Evolutionary conservation across 2,888 invertebrate species (phyloP), one percentile per base, ranked within the genome.

Genomic region (Parthenolecanium corni): DNA sequence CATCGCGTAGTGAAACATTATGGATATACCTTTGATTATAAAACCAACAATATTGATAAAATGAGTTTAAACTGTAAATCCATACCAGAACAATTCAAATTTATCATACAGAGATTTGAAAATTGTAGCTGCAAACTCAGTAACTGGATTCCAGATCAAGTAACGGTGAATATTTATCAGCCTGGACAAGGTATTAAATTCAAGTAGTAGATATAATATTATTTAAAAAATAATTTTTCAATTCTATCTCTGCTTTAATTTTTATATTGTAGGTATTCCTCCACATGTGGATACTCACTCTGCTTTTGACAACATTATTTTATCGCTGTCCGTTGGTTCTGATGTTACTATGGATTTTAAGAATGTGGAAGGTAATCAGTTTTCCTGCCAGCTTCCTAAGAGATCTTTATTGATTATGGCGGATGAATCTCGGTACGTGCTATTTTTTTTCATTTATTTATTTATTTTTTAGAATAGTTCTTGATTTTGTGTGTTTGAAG

Each of bases 251-350:
- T 52, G 1, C 20, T 52, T 4, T 24, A 3, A 24, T n/a, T 44
- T 47, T 24, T 23, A 44, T 62, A 14, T 18, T 73, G 12, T 70
- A 87, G 91, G 93, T 42, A 97, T 98, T 72, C 96, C 97, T 36
- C 81, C 86, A 0, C 97, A 98, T 74, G 83, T 94, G 20, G 97
- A 98, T 72, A 94, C 91, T 0, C 94, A 95, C 72, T 92, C 92
- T 73, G 87, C 92, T 0, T 98, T 97, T 75, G 85, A 88, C 67
- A 85, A 86, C 70, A 86, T 86, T 2, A 87, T 97, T 66, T 72
- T 95, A 24, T 91, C 93, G 0, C 72, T 97, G 0, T 95, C 94
- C 2, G 76, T 95, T 16, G 84, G 85, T 3, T 84, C 89, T 1
- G 79, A 84, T 64, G 81, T 88, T 57, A 80, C 92, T 0, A 95